Conservation (phyloP, 2,888 invertebrate genomes). For the Trachelus iudaicus region DNA sequence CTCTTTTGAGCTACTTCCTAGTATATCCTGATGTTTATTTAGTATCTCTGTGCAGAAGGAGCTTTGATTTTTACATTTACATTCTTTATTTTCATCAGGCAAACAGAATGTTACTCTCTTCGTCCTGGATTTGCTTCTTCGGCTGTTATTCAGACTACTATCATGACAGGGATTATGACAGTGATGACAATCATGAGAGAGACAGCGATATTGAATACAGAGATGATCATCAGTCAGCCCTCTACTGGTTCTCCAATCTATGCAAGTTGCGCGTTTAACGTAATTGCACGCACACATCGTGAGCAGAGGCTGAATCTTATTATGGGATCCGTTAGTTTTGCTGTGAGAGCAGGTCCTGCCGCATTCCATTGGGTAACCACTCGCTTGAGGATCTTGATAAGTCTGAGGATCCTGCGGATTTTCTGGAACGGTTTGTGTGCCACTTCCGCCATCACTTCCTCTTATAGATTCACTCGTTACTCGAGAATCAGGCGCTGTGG, state of each 20-base stretch:
- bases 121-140: conserved; percentile 1
- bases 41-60: conserved; percentile 5
- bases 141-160: background rate
- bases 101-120: conserved; percentile 14
- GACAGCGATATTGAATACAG: background rate
- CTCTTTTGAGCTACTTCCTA: background rate
- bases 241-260: background rate
- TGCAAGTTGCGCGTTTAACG: background rate
- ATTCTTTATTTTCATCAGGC: background rate
- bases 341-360: background rate
- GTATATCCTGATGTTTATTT: conserved; percentile 2
- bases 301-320: background rate
- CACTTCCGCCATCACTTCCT: background rate
- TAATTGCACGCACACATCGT: background rate
- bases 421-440: background rate
- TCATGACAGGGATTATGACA: background rate
- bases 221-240: background rate
- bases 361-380: background rate
- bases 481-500: background rate
- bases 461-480: background rate
- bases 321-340: background rate
- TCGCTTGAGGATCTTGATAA: background rate
- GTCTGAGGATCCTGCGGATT: background rate
- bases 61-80: background rate
- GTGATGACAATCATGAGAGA: background rate